These are phyloP conservation scores for Halcyon badia DNA, from an alignment of 2,797 vertebrate genomes.

Conservation along the genomic window DNA sequence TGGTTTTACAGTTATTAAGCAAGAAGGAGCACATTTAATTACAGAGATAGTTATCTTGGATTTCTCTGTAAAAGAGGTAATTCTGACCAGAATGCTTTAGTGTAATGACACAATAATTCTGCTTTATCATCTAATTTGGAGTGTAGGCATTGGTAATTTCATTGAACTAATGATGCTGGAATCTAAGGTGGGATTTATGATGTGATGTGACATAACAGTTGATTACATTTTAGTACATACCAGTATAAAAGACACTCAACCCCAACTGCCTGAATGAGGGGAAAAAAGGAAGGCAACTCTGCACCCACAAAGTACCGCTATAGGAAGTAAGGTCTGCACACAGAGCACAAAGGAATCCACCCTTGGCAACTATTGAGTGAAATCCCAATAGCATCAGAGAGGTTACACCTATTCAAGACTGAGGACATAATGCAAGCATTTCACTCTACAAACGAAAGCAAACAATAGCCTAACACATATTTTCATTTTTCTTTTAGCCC, in stretches of 20 bases:
- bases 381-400: not conserved
- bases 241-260: not conserved
- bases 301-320: not conserved
- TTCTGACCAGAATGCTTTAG: not conserved
- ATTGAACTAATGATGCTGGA: not conserved
- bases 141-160: not conserved
- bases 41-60: not conserved
- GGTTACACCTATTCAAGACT: accelerated
- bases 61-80: not conserved
- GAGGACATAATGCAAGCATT: accelerated
- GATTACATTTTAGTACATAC: not conserved
- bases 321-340: not conserved
- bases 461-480: not conserved
- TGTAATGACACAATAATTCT: not conserved
- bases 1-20: constrained; percentile 19
- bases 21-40: constrained; percentile 24
- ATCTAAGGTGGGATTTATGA: not conserved
- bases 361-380: no score
- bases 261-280: not conserved
- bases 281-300: not conserved
- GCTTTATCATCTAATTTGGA: not conserved
- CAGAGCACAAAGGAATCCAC: not conserved
- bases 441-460: not conserved
- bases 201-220: not conserved
- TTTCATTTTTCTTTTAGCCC: not conserved